Evolutionary conservation across 1,140 invertebrate species (phyloP).

Genomic region (Brachionus calyciflorus): DNA sequence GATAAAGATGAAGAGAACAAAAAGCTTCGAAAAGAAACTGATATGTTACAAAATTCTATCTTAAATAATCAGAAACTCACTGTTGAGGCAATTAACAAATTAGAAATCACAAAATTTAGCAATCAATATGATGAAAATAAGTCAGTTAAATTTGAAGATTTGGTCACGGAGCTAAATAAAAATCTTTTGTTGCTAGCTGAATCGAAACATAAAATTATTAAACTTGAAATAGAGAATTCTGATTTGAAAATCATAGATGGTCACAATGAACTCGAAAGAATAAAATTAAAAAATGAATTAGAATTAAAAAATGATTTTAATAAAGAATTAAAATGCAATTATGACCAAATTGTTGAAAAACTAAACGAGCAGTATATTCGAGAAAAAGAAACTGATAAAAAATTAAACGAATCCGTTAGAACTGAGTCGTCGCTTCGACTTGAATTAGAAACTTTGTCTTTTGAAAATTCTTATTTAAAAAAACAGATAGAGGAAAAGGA

Average conservation of each 20-base stretch:
- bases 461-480: too few species aligned
- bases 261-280: neutral
- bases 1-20: neutral
- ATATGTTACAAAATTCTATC: neutral
- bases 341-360: neutral
- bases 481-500: too few species aligned
- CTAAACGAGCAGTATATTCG: neutral
- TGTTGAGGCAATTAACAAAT: neutral
- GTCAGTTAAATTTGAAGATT: neutral
- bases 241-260: neutral
- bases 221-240: neutral
- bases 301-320: neutral
- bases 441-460: too few species aligned
- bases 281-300: neutral
- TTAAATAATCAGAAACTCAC: neutral
- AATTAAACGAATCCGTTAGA: neutral
- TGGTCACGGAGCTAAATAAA: neutral
- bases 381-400: neutral
- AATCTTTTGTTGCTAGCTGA: neutral
- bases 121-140: neutral
- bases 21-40: neutral
- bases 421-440: neutral
- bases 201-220: neutral
- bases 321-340: neutral
- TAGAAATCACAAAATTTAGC: neutral